A percentile compares a stretch with the other conserved stretches of the same genome.
These are phyloP conservation scores for Alosa sapidissima DNA, from an alignment of 2,797 vertebrate genomes.

Conservation along the genomic window DNA sequence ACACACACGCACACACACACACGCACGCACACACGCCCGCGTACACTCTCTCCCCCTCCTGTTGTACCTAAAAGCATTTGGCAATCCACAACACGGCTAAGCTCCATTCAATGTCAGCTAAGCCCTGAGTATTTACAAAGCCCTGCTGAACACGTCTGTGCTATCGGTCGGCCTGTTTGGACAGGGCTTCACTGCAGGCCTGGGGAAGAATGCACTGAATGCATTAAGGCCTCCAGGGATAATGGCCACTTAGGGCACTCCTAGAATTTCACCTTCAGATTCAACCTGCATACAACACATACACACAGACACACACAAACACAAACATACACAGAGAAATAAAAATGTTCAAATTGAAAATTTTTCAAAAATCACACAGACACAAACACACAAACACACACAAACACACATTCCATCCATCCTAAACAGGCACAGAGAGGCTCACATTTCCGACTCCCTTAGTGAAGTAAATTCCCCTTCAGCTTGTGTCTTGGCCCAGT, in stretches of 20 bases:
- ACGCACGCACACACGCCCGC: no score
- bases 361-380: background rate
- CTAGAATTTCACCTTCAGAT: no score
- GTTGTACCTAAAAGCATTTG: conserved; percentile 17
- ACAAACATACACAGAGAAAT: background rate
- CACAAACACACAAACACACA: background rate
- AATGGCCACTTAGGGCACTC: conserved; percentile 22
- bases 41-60: no score
- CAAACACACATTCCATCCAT: background rate
- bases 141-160: conserved; percentile 33
- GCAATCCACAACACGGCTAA: conserved; percentile 24
- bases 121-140: conserved; percentile 35
- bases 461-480: no score
- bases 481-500: no score
- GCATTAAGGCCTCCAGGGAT: no score
- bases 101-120: conserved; percentile 29
- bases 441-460: no score
- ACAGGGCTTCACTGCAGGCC: conserved; percentile 36
- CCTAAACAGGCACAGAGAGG: no score
- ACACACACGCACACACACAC: no score
- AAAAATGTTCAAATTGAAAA: no score
- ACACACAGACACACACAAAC: background rate
- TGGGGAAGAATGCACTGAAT: no score
- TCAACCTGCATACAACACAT: no score
- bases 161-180: conserved; percentile 27